Conservation (phyloP, 2,797 vertebrate genomes). For the Muscicapa comitata region DNA sequence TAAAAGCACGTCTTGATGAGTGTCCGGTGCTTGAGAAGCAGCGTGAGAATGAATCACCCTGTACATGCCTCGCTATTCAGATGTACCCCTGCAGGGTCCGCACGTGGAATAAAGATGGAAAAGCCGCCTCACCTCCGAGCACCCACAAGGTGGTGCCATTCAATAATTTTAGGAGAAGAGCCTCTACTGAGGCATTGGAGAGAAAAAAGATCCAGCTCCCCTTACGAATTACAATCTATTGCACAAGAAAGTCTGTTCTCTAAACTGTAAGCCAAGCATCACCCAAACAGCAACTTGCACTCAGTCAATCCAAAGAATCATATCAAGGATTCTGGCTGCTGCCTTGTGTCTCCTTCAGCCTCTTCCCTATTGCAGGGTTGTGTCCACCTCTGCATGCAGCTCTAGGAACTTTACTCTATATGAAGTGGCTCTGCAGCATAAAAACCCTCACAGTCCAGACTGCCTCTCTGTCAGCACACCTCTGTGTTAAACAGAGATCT, state of each 20-base stretch:
- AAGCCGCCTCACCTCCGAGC: background rate
- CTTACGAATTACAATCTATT: background rate
- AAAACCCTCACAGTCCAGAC: background rate
- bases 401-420: background rate
- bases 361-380: background rate
- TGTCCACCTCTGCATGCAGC: background rate
- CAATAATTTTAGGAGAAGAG: background rate
- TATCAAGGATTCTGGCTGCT: background rate
- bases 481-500: background rate
- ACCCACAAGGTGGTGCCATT: constrained; percentile 60
- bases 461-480: background rate
- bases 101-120: background rate
- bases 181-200: background rate
- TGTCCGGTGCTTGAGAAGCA: background rate
- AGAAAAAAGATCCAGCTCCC: background rate
- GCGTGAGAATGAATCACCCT: background rate
- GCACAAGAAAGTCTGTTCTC: background rate
- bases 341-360: background rate
- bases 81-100: background rate
- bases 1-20: background rate
- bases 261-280: background rate
- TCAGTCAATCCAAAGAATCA: background rate
- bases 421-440: background rate
- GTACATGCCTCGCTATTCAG: background rate
- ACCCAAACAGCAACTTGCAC: background rate